Evolutionary conservation across 1,140 invertebrate species (phyloP).

Genomic region (Drosophila rhopaloa): DNA sequence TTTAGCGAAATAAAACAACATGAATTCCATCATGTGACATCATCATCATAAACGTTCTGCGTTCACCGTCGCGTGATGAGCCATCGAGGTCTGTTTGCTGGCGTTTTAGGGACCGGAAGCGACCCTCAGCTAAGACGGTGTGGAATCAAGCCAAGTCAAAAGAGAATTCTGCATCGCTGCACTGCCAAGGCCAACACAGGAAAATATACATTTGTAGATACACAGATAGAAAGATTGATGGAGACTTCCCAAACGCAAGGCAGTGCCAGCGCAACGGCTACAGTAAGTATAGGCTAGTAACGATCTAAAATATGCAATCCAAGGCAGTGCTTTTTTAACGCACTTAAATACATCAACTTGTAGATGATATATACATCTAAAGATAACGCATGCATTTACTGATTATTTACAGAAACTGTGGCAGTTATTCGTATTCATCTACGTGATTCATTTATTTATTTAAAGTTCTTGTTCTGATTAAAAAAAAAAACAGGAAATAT

Average conservation of each 20-base stretch:
- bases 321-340: too few relatives aligned
- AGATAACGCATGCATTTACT: not conserved
- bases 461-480: not conserved
- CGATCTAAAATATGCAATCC: not conserved
- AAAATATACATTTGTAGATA: slow-evolving; percentile 10
- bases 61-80: slow-evolving; percentile 61
- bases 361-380: too few relatives aligned
- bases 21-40: slow-evolving; percentile 75
- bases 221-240: slow-evolving; percentile 4
- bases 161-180: slow-evolving; percentile 50
- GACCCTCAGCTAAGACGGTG: not conserved
- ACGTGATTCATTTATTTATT: not conserved
- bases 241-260: not conserved
- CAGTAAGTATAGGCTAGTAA: not conserved
- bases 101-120: slow-evolving; percentile 17
- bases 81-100: slow-evolving; percentile 14
- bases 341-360: not conserved
- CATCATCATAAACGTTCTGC: slow-evolving; percentile 7
- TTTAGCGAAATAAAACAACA: slow-evolving; percentile 50
- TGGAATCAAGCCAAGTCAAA: slow-evolving; percentile 17
- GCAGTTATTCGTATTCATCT: too few relatives aligned
- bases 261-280: not conserved
- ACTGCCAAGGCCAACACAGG: slow-evolving; percentile 28
- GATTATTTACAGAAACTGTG: not conserved
- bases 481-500: not conserved